phyloP scores from a whole-genome alignment of 2,888 invertebrate species.

The Lasioglossum lativentre region DNA sequence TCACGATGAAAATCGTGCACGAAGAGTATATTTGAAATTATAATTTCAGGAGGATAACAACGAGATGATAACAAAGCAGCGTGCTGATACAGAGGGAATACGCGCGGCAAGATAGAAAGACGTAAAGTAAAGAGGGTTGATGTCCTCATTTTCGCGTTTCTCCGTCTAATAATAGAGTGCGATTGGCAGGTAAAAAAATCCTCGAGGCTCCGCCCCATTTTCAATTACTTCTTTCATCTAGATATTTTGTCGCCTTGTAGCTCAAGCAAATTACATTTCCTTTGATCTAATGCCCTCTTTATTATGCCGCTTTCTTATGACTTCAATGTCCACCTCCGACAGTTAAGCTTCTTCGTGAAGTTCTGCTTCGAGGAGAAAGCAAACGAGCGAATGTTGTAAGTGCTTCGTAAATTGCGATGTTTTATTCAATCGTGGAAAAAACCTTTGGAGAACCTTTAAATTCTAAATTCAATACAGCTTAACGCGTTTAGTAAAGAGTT shows the following conservation, averaged over 20 bases:
- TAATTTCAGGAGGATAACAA: neutral
- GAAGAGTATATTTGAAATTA: neutral
- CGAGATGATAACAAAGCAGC: neutral
- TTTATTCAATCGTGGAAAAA: neutral
- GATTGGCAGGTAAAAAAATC: neutral
- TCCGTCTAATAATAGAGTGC: neutral
- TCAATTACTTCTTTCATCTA: neutral
- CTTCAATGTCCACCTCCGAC: neutral
- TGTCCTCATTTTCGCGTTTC: neutral
- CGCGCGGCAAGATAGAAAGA: neutral
- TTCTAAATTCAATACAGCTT: neutral
- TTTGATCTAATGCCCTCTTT: conserved; percentile 1
- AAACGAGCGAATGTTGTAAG: neutral
- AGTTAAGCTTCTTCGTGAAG: neutral
- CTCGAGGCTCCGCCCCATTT: neutral
- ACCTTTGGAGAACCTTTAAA: neutral
- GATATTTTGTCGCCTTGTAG: conserved; percentile 6
- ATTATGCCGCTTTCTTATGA: conserved; percentile 3
- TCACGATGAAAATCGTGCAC: neutral
- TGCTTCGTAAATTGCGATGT: neutral
- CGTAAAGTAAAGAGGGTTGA: neutral
- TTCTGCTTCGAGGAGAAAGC: neutral
- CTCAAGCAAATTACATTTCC: conserved; percentile 3
- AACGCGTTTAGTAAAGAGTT: neutral
- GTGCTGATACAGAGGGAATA: neutral